Conservation (phyloP, 37 sponge, comb jelly and placozoan genomes). For the Diacarnus erythraeanus region DNA sequence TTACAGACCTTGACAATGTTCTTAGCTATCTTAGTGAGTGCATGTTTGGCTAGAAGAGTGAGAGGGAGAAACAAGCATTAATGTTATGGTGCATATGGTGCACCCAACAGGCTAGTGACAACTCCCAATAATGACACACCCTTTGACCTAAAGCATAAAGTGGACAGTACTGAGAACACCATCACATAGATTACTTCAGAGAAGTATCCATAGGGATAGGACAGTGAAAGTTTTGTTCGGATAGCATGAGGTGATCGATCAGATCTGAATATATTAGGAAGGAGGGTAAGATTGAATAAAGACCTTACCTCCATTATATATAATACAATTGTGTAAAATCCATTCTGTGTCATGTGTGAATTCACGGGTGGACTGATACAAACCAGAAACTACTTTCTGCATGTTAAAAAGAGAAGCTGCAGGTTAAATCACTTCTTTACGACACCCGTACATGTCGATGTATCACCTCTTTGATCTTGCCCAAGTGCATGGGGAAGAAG, state of each 20-base stretch:
- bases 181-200: no score
- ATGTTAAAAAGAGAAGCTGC: no score
- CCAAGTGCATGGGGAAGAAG: constrained; percentile 85
- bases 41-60: constrained; percentile 58
- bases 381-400: constrained; percentile 61
- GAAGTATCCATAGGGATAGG: no score
- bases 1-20: constrained; percentile 78
- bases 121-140: no score
- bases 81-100: no score
- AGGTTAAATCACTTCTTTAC: not conserved
- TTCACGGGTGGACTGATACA: constrained; percentile 74
- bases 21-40: constrained; percentile 86
- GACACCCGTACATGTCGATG: not conserved
- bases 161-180: no score
- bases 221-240: no score
- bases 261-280: not conserved
- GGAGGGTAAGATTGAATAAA: not conserved
- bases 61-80: not conserved
- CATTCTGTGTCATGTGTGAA: constrained; percentile 91
- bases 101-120: no score
- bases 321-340: constrained; percentile 98
- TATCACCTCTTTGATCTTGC: constrained; percentile 68
- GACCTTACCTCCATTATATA: constrained; percentile 92
- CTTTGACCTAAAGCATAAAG: no score
- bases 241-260: no score